A percentile compares a stretch with the other conserved stretches of the same genome.
These are phyloP conservation scores for Acrobasis consociella DNA, from an alignment of 2,888 invertebrate species.

Conservation along the genomic window DNA sequence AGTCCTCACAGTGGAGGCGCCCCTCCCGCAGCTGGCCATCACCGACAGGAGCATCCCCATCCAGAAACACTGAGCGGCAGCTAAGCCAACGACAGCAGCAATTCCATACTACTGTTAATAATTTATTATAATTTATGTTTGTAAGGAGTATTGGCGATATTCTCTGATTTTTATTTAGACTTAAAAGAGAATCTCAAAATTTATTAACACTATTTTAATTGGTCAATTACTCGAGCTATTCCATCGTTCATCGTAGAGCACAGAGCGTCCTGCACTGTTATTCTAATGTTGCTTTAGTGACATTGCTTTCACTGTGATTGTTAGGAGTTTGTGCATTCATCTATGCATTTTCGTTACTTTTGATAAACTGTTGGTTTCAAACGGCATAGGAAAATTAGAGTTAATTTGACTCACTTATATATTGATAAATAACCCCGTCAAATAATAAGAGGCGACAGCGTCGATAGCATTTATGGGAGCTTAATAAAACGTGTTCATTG, in stretches of 20 bases:
- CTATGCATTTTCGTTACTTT: slow-evolving; percentile 63
- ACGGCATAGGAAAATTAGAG: slow-evolving; percentile 33
- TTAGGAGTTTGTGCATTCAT: slow-evolving; percentile 56
- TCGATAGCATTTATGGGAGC: slow-evolving; percentile 49
- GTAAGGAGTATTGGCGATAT: slow-evolving; percentile 70
- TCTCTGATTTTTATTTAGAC: slow-evolving; percentile 70
- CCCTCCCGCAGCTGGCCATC: slow-evolving; percentile 92
- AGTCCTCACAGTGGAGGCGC: slow-evolving; percentile 97
- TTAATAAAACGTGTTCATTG: slow-evolving; percentile 58
- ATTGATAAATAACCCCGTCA: slow-evolving; percentile 5
- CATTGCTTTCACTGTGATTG: slow-evolving; percentile 68
- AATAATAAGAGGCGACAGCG: slow-evolving; percentile 25
- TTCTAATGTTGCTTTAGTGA: slow-evolving; percentile 57
- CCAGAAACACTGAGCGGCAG: slow-evolving; percentile 80
- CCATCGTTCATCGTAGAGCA: slow-evolving; percentile 52
- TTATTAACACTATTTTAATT: slow-evolving; percentile 57
- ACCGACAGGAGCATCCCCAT: slow-evolving; percentile 93
- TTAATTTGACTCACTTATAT: slow-evolving; percentile 26
- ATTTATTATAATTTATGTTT: slow-evolving; percentile 80
- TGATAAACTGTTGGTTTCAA: slow-evolving; percentile 47
- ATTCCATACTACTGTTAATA: slow-evolving; percentile 81
- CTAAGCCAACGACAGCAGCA: slow-evolving; percentile 63
- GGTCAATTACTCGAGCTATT: slow-evolving; percentile 58
- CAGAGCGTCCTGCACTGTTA: slow-evolving; percentile 48
- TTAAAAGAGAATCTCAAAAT: slow-evolving; percentile 76